Evolutionary conservation across 2,888 invertebrate genomes (phyloP), one percentile per base, ranked within the genome.

Genomic region (Drosophila formosana): DNA sequence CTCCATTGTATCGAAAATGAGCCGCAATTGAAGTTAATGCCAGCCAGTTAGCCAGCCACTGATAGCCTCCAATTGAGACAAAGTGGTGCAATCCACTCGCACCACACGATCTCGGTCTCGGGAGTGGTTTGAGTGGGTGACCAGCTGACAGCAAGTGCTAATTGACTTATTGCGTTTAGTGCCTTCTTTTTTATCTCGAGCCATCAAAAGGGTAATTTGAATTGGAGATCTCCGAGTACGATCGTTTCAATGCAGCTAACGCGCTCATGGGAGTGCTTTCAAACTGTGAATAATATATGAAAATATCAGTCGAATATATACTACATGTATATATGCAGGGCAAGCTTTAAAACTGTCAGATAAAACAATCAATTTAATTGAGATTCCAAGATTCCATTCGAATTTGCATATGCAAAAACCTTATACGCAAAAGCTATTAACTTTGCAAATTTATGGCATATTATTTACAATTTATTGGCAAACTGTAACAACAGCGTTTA

Each of bases 11-110:
- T 61, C n/a, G 70, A 68, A 72, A 83, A 81, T 77, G 46, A 71
- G 72, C 66, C 52, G n/a, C 77, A 87, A 82, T 83, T 83, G 88
- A 78, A 84, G 85, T 62, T 87, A 75, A 84, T 78, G 74, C 50
- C 66, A 66, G 66, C 68, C 68, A 46, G 72, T 52, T 52, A 13
- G n/a, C 55, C 55, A 13, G n/a, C 52, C 52, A 53, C 56, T 63
- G 62, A 65, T 72, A 60, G 53, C 66, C 5, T 23, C 37, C 76
- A 65, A 73, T 72, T 63, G 69, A 63, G 43, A n/a, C 43, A 77
- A 73, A 76, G 68, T 72, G 67, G 25, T 43, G 61, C 45, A 43
- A 63, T 46, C 37, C 37, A 11, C 37, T 37, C 37, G 18, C 18
- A 18, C 18, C 18, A 18, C 18, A 18, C 18, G 18, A 18, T 37